Conservation (phyloP, 2,113 vertebrate genomes). For the Geococcyx californianus region DNA sequence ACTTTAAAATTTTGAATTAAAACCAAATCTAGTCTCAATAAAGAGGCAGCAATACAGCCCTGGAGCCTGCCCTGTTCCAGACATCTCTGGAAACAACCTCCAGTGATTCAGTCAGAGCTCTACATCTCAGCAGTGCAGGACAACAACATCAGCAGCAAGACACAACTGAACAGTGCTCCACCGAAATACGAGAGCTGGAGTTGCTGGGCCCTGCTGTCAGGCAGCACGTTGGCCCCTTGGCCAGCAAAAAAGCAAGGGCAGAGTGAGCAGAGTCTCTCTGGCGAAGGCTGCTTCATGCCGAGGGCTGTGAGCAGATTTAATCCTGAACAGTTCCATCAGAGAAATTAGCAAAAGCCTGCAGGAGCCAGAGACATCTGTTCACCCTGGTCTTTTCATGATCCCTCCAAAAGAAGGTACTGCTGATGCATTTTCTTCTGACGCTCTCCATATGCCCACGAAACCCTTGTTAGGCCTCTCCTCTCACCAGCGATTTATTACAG, state of each 20-base stretch:
- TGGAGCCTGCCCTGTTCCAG: neutral
- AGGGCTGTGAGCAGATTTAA: neutral
- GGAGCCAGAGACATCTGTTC: neutral
- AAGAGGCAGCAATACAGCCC: neutral
- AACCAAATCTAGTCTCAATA: neutral
- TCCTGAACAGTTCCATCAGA: accelerated
- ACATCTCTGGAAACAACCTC: neutral
- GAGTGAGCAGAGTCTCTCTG: accelerated
- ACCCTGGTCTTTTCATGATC: neutral
- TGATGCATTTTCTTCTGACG: neutral
- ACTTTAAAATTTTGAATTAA: neutral
- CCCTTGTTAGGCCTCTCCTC: neutral
- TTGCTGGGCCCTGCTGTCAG: neutral
- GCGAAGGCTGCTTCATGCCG: neutral
- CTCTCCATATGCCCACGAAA: neutral
- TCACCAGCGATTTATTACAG: neutral
- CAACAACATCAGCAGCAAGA: neutral
- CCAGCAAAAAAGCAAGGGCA: neutral
- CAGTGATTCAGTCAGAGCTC: neutral
- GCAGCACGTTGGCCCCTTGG: neutral
- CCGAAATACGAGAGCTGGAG: neutral
- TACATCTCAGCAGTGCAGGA: accelerated
- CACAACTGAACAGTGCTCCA: neutral
- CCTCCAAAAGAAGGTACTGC: neutral
- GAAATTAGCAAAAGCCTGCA: neutral